These are phyloP conservation scores for Brenthis ino DNA, from an alignment of 2,888 invertebrate species.

Conservation along the genomic window DNA sequence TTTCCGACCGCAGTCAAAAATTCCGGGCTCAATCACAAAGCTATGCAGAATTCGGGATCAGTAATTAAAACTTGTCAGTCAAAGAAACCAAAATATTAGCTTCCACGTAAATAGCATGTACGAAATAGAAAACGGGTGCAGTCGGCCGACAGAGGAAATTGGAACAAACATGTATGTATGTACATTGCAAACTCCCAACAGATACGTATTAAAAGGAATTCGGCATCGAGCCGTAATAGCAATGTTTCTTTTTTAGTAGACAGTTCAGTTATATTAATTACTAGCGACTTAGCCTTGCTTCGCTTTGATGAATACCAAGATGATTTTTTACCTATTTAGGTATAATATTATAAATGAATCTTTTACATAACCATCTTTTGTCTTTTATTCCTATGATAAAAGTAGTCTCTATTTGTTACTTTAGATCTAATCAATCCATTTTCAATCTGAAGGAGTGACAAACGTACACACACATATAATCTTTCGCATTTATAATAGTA, in stretches of 20 bases:
- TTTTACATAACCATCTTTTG: too few relatives aligned
- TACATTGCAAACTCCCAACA: conserved; percentile 60
- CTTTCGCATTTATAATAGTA: too few relatives aligned
- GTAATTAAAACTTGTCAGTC: conserved; percentile 36
- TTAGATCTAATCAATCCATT: too few relatives aligned
- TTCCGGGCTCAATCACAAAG: conserved; percentile 1
- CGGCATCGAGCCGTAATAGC: conserved; percentile 39
- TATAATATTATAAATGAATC: too few relatives aligned
- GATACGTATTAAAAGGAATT: conserved; percentile 48
- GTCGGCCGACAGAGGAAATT: conserved; percentile 67
- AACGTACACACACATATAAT: too few relatives aligned
- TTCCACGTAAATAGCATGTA: conserved; percentile 49
- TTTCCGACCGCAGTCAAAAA: conserved; percentile 7
- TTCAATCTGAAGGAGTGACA: too few relatives aligned
- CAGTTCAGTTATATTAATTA: too few relatives aligned
- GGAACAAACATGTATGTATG: conserved; percentile 60
- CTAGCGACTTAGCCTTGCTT: too few relatives aligned
- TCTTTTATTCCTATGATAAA: too few relatives aligned
- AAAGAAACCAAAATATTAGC: conserved; percentile 39
- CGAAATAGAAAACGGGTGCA: conserved; percentile 57
- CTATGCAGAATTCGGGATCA: conserved; percentile 18
- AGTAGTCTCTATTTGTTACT: not conserved
- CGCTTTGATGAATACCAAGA: too few relatives aligned
- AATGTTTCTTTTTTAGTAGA: conserved; percentile 29
- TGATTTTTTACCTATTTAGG: too few relatives aligned